These are phyloP conservation scores for Manis javanica DNA, from an alignment of 2,797 vertebrate genomes.

Conservation along the genomic window DNA sequence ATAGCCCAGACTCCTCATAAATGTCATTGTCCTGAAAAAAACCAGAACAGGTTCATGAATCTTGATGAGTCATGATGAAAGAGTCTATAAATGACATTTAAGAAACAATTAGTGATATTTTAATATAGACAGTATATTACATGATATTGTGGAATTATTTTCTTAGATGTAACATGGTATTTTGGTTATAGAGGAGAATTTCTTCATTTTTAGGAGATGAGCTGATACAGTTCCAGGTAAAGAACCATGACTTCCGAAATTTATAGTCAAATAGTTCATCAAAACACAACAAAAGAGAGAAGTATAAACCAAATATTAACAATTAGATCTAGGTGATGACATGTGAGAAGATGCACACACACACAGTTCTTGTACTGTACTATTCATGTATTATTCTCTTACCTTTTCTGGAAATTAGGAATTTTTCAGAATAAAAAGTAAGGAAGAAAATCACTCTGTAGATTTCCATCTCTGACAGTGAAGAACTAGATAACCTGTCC, in stretches of 20 bases:
- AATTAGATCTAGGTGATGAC: not conserved
- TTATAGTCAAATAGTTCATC: not conserved
- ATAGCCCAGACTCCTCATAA: not conserved
- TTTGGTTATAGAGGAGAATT: not conserved
- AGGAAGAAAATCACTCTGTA: not conserved
- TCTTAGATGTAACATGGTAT: not conserved
- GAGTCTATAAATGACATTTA: not conserved
- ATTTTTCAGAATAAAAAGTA: constrained; percentile 7
- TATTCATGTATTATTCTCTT: not conserved
- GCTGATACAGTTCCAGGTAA: not conserved
- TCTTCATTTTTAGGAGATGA: not conserved
- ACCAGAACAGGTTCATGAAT: not conserved
- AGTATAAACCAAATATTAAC: constrained; percentile 8
- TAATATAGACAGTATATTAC: not conserved
- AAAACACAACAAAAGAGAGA: constrained; percentile 30
- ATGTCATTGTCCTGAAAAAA: not conserved
- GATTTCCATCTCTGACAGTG: not conserved
- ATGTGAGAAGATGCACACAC: not conserved
- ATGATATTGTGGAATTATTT: not conserved
- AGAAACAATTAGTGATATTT: not conserved
- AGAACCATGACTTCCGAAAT: not conserved
- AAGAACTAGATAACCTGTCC: not conserved
- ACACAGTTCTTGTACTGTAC: not conserved
- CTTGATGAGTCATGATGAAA: not conserved
- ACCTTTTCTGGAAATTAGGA: not conserved